Base-by-base conservation (phyloP, 2,888 invertebrate genomes). In the Listrodromus nycthemerus region DNA sequence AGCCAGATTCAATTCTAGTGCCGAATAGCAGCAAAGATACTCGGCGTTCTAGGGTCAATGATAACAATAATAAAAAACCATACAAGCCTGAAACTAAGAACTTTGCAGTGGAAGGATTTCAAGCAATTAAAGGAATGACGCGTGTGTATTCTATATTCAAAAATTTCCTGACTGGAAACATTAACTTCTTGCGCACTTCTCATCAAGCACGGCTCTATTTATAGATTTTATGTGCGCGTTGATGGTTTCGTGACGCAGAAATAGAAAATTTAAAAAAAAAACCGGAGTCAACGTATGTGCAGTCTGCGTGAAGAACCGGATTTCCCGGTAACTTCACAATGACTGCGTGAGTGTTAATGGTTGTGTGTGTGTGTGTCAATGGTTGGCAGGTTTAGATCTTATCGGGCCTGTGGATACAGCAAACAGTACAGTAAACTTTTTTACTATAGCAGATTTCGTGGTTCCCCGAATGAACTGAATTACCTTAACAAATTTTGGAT, bases 311-410 rank as follows among this genome's bases (percentile, higher is more conserved):
- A 75, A 76, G 61, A 76, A 65, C 80, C 75, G 80, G 80, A 76
- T 76, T 81, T 76, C 80, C 75, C 80, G 75, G 75, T 21, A 63
- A 65, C 55, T 24, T 70, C 75, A 75, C 65, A 48, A 69, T 70
- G 37, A 61, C 19, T 58, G 63, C 21, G 10, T 3, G 61, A 69
- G 48, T 33, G 45, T 50, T 41, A 70, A 70, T 24, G 58, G 63
- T 55, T 13, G 69, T n/a, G n/a, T 58, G 63, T 24, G 10, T 3
- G 61, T 63, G 48, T 33, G 45, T 50, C 52, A 70, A 70, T 24
- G 58, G 63, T 55, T 13, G 69, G 21, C 19, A 55, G 27, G 10
- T 13, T 69, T 8, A 45, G 41, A 16, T 16, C 24, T 24, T 66
- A 21, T 45, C 66, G 41, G 6, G 21, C 21, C 8, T 10, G 27